phyloP scores from a whole-genome alignment of 1,140 invertebrate species.

The Pachypsylla venusta region DNA sequence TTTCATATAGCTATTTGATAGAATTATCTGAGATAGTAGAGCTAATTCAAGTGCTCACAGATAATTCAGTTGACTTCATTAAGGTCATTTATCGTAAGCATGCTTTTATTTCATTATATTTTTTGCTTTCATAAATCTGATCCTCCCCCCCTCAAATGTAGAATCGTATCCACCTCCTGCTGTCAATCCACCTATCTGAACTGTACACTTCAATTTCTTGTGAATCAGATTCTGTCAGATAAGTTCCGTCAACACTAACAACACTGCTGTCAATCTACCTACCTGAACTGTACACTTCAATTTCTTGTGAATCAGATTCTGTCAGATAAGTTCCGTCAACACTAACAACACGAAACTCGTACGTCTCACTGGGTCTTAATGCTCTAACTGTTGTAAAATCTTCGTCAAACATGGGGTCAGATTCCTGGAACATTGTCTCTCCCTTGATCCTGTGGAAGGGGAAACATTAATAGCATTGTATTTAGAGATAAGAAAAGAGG shows the following conservation, averaged over 20 bases:
- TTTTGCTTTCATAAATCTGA: too few species aligned
- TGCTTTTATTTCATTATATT: too few species aligned
- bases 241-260: slow-evolving; percentile 80
- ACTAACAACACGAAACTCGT: slow-evolving; percentile 80
- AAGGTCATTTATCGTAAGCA: too few species aligned
- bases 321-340: slow-evolving; percentile 70
- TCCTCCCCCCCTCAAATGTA: too few species aligned
- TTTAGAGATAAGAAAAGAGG: background rate
- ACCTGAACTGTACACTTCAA: slow-evolving; percentile 54
- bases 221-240: slow-evolving; percentile 48
- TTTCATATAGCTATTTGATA: too few species aligned
- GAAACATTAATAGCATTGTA: slow-evolving; percentile 5
- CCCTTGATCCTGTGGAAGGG: slow-evolving; percentile 40
- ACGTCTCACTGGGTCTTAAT: slow-evolving; percentile 65
- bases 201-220: slow-evolving; percentile 64
- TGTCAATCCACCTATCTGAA: too few species aligned
- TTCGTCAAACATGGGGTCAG: slow-evolving; percentile 48
- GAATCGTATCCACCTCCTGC: too few species aligned
- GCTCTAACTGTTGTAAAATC: slow-evolving; percentile 60
- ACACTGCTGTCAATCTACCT: slow-evolving; percentile 44
- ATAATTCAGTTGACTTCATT: too few species aligned
- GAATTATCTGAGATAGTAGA: too few species aligned
- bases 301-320: slow-evolving; percentile 53
- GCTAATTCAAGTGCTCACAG: too few species aligned
- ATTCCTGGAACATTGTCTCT: slow-evolving; percentile 44